Conservation (phyloP, 2,113 vertebrate genomes). For the Calidris pygmaea region DNA sequence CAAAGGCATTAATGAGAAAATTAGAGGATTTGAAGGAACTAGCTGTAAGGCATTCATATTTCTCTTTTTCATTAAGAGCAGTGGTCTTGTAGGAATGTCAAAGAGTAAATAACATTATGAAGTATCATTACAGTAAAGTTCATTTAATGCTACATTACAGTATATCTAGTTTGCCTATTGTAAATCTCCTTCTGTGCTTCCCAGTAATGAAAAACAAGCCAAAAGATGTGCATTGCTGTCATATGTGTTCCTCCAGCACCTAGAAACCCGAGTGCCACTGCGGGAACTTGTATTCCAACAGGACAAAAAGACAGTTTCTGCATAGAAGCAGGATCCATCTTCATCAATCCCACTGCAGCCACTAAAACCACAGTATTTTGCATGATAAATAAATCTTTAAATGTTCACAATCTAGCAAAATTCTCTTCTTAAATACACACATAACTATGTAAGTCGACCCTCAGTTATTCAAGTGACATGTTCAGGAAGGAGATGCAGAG, state of each 20-base stretch:
- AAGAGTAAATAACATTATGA: not conserved
- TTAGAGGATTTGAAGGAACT: not conserved
- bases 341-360: not conserved
- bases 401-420: not conserved
- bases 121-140: not conserved
- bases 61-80: not conserved
- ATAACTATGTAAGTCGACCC: fast-evolving
- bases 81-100: not conserved
- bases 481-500: not conserved
- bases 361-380: not conserved
- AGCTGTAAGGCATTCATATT: not conserved
- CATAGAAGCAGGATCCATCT: not conserved
- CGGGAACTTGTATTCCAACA: not conserved
- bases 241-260: not conserved
- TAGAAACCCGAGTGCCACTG: not conserved
- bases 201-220: not conserved
- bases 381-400: not conserved
- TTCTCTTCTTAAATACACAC: not conserved
- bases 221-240: not conserved
- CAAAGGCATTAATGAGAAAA: not conserved
- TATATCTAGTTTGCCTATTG: not conserved
- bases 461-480: not conserved
- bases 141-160: not conserved
- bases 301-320: not conserved
- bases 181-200: not conserved